These are phyloP conservation scores for Andinoacara biseriatus DNA, from an alignment of 2,113 vertebrate species.

Conservation along the genomic window DNA sequence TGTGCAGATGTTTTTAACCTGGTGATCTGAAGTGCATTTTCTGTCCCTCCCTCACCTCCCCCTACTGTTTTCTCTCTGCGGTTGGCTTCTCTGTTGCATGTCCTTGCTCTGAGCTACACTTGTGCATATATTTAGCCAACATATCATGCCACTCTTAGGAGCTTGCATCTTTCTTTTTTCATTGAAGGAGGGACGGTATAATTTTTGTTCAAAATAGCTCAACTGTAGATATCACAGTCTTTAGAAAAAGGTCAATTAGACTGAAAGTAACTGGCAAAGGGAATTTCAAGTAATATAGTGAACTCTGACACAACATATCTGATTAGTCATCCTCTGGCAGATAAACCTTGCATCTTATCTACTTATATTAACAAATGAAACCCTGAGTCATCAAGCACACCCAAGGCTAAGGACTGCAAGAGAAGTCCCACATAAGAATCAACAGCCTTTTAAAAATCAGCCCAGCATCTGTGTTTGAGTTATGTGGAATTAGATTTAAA, in stretches of 20 bases:
- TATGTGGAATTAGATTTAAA: constrained; percentile 34
- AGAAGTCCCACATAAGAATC: constrained; percentile 23
- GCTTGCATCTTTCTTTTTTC: not conserved
- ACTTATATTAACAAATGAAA: constrained; percentile 21
- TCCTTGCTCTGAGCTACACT: constrained; percentile 13
- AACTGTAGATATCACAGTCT: constrained; percentile 19
- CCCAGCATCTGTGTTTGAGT: not conserved
- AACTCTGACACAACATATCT: not conserved
- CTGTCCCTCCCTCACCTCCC: not conserved
- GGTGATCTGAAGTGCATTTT: not conserved
- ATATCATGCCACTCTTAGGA: not conserved
- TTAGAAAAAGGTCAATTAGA: constrained; percentile 29
- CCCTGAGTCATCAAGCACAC: constrained; percentile 16
- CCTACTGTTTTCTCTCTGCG: not conserved
- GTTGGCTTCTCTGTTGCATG: not conserved
- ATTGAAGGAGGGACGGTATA: not conserved
- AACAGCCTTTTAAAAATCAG: constrained; percentile 17
- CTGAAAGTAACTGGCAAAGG: not conserved
- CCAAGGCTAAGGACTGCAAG: not conserved
- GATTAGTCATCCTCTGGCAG: constrained; percentile 2
- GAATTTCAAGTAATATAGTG: not conserved
- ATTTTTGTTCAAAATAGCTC: not conserved
- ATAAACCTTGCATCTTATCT: constrained; percentile 8
- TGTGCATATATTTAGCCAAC: not conserved
- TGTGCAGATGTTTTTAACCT: not conserved